These are phyloP conservation scores for Pelobates fuscus DNA, from an alignment of 2,113 vertebrate genomes.

Conservation along the genomic window DNA sequence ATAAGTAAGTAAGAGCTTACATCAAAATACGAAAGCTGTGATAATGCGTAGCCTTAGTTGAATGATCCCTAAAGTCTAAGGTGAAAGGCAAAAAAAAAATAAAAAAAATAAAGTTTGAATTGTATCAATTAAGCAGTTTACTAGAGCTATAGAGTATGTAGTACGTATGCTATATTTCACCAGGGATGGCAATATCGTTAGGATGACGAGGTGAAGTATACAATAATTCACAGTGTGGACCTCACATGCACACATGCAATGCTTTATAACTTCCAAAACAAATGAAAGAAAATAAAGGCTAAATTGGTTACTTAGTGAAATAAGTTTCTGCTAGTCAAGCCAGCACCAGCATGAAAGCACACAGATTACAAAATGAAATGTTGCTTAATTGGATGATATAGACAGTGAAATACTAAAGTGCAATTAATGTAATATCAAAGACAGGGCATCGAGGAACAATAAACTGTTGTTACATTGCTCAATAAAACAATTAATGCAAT, in stretches of 20 bases:
- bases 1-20: too few species aligned
- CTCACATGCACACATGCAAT: background rate
- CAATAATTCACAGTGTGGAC: background rate
- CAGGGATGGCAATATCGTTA: background rate
- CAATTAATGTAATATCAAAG: slow-evolving; percentile 57
- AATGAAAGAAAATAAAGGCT: background rate
- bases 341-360: background rate
- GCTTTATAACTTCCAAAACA: slow-evolving; percentile 1
- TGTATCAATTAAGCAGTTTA: background rate
- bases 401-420: slow-evolving; percentile 39
- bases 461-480: slow-evolving; percentile 58
- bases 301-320: slow-evolving; percentile 11
- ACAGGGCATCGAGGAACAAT: slow-evolving; percentile 51
- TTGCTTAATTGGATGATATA: slow-evolving; percentile 53
- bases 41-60: too few species aligned
- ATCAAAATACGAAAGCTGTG: too few species aligned
- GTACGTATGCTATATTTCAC: background rate
- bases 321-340: background rate
- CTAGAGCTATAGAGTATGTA: background rate
- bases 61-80: too few species aligned
- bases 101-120: too few species aligned
- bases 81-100: too few species aligned
- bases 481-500: slow-evolving; percentile 66
- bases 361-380: slow-evolving; percentile 50
- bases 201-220: background rate